phyloP scores from a whole-genome alignment of 35 echinoderm and acorn worm species.

The Anneissia japonica region DNA sequence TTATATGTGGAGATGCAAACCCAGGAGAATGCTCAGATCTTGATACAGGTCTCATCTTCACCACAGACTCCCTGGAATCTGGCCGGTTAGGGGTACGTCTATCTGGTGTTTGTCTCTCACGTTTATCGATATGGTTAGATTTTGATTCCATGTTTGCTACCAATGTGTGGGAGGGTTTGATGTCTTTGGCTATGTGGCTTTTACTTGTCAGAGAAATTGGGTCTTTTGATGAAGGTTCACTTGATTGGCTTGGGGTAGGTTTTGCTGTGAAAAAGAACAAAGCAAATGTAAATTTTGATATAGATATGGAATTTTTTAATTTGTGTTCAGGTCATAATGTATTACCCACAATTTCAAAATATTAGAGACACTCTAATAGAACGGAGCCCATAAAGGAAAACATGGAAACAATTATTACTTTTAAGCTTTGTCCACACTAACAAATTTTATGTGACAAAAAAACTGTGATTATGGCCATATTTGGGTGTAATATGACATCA shows the following conservation, averaged over 20 bases:
- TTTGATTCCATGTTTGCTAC: neutral
- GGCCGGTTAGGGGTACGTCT: neutral
- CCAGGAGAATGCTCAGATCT: neutral
- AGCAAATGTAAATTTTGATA: neutral
- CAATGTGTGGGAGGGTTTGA: neutral
- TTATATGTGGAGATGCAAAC: conserved; percentile 2
- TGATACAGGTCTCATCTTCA: neutral
- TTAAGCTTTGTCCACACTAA: no score
- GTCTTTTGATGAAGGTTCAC: neutral
- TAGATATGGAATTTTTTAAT: no score
- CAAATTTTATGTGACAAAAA: no score
- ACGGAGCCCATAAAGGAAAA: no score
- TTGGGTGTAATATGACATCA: no score
- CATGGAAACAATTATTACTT: no score
- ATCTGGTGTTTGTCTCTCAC: neutral
- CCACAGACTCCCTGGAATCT: neutral
- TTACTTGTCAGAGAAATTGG: neutral
- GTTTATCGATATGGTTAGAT: neutral
- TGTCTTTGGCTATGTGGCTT: neutral
- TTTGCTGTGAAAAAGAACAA: neutral
- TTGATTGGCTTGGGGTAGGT: neutral
- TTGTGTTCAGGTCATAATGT: no score
- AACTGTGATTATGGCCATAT: no score
- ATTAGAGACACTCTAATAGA: no score
- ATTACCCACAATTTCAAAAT: no score